phyloP scores from a whole-genome alignment of 2,888 invertebrate genomes.

The Sympetrum striolatum region DNA sequence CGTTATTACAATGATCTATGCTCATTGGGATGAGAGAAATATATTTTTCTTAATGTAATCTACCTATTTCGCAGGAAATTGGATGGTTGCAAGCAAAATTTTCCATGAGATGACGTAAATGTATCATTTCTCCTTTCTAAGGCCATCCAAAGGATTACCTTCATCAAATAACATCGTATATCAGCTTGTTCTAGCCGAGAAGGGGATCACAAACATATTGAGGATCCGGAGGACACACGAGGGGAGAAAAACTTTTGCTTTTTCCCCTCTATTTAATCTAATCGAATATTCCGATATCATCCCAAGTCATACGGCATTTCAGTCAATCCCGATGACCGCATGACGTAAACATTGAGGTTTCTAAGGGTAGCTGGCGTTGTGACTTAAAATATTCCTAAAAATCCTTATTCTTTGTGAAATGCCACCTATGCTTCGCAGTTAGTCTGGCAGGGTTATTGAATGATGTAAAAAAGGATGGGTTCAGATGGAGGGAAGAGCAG shows the following conservation, averaged over 20 bases:
- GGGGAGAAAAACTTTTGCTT: neutral
- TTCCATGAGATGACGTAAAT: neutral
- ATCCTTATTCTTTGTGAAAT: neutral
- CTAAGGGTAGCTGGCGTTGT: neutral
- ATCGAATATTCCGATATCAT: neutral
- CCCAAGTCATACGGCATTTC: neutral
- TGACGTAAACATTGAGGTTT: neutral
- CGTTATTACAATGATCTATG: too few relatives aligned
- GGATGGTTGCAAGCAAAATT: too few relatives aligned
- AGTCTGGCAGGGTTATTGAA: neutral
- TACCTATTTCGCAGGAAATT: too few relatives aligned
- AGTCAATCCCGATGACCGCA: neutral
- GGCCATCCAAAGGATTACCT: neutral
- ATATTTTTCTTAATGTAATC: too few relatives aligned
- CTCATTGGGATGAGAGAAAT: too few relatives aligned
- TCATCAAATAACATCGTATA: neutral
- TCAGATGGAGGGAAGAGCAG: neutral
- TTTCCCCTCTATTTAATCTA: neutral
- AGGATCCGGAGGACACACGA: neutral
- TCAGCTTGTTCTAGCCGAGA: neutral
- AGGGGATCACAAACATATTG: neutral
- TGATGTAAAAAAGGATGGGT: neutral
- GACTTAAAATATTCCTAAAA: neutral
- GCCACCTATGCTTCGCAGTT: too few relatives aligned
- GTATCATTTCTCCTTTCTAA: neutral